Evolutionary conservation across 2,113 vertebrate species (phyloP).

Genomic region (Hoplias malabaricus): DNA sequence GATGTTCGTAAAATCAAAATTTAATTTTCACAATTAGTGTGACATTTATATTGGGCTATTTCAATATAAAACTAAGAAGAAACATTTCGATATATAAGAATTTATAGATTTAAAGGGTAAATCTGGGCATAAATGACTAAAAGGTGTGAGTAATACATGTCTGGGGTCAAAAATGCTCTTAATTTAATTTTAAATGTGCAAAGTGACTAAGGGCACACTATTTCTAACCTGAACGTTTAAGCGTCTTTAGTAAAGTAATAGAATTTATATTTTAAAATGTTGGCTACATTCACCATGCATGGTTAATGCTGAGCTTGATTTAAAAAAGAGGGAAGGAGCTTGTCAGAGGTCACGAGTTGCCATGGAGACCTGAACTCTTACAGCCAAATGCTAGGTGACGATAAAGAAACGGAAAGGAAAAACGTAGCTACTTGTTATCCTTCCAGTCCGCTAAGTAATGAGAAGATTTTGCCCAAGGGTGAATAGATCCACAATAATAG

Average conservation of each 20-base stretch:
- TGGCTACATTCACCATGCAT: constrained; percentile 27
- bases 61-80: too few relatives aligned
- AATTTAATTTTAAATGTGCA: neutral
- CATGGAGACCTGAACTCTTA: constrained; percentile 60
- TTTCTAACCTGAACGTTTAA: constrained; percentile 17
- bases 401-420: constrained; percentile 39
- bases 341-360: constrained; percentile 49
- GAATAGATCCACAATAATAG: constrained; percentile 57
- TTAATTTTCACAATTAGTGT: too few relatives aligned
- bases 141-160: neutral
- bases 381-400: constrained; percentile 33
- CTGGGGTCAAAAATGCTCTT: neutral
- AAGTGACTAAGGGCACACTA: neutral
- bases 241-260: constrained; percentile 24
- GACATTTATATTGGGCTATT: too few relatives aligned
- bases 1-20: too few relatives aligned
- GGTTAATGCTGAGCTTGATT: constrained; percentile 41
- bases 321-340: constrained; percentile 15
- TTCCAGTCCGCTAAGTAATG: constrained; percentile 58
- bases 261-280: constrained; percentile 24
- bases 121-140: too few relatives aligned
- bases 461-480: constrained; percentile 57
- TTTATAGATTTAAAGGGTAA: too few relatives aligned
- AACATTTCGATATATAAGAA: too few relatives aligned
- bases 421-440: constrained; percentile 57